Percentiles rank a stretch among this genome's conserved stretches.
phyloP scores from a whole-genome alignment of 2,797 vertebrate genomes.

The Cyprinodon diabolis region DNA sequence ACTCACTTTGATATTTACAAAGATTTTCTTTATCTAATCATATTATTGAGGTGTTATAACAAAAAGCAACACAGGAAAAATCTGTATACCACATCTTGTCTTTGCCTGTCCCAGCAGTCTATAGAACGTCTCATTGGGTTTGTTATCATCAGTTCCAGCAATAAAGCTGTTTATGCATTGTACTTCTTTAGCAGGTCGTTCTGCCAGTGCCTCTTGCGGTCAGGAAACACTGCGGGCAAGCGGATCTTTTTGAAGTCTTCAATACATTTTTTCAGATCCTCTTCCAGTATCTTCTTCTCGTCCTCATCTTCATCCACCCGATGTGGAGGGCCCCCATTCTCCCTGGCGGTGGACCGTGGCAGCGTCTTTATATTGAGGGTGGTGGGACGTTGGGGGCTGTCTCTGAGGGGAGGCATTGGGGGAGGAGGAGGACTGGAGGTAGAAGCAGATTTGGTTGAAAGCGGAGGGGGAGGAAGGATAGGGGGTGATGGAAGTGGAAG shows the following conservation, averaged over 20 bases:
- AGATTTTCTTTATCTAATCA: background rate
- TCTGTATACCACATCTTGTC: constrained; percentile 3
- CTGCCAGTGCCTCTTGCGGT: constrained; percentile 92
- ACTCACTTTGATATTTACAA: background rate
- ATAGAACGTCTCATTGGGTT: constrained; percentile 10
- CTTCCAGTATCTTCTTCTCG: constrained; percentile 83
- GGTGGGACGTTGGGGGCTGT: constrained; percentile 69
- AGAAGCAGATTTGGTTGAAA: constrained; percentile 49
- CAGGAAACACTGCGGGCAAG: constrained; percentile 85
- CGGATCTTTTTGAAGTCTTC: constrained; percentile 89
- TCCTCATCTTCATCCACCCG: constrained; percentile 73
- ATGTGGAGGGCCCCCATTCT: constrained; percentile 69
- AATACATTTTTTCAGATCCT: constrained; percentile 89
- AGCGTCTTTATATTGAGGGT: constrained; percentile 71
- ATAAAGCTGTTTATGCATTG: constrained; percentile 71
- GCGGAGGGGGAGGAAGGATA: constrained; percentile 50
- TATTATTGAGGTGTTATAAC: background rate
- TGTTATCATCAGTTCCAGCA: background rate
- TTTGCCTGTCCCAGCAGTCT: constrained; percentile 3
- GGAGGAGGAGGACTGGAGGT: constrained; percentile 39
- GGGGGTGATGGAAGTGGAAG: constrained; percentile 47
- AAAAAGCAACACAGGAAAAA: constrained; percentile 1
- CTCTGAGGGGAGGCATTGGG: constrained; percentile 7
- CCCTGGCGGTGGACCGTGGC: constrained; percentile 46
- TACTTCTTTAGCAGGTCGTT: constrained; percentile 91